Base-by-base conservation (phyloP, 1,140 invertebrate genomes). In the Vanessa tameamea region DNA sequence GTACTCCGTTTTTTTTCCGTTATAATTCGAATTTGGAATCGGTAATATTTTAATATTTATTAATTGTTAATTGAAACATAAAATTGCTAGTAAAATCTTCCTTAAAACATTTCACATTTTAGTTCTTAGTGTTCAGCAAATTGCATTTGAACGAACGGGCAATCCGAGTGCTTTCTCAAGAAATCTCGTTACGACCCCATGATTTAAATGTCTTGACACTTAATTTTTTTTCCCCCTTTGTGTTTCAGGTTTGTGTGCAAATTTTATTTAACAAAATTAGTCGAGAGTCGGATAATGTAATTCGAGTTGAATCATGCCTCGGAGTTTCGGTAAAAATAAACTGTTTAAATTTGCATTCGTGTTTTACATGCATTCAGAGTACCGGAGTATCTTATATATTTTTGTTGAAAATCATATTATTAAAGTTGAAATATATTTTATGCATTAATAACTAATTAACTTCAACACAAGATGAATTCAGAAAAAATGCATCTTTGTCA, bases 171-270 rank as follows among this genome's bases (percentile, higher is more conserved):
- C 82, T 84, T 82, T 84, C 78, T 74, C 72, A 82, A 82, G 80
- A 82, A 82, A 82, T 82, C 81, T 90, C 86, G 86, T 90, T 89
- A 89, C 80, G 80, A 85, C 71, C 78, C 84, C 78, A 73, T 82
- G 84, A 89, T 89, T 90, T 87, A 90, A 87, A 83, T 81, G 88
- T 88, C 84, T 84, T 87, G 88, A 90, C 87, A 90, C 83, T 83
- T 85, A 87, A 85, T 86, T 85, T 61, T 87, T 77, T 72, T 78
- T 69, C 82, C 77, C 76, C 73, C 76, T 84, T 83, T 85, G 71
- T 78, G 69, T 79, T 81, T 81, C 77, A 81, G 80, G 83, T 83
- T 88, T 88, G 85, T 90, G 80, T 85, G 85, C 81, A 83, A 87
- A 86, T 89, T 88, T 88, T 80, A 80, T 84, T 87, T 84, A 77